Conservation (phyloP, 2,113 vertebrate species). For the Dipodomys ordii region DNA sequence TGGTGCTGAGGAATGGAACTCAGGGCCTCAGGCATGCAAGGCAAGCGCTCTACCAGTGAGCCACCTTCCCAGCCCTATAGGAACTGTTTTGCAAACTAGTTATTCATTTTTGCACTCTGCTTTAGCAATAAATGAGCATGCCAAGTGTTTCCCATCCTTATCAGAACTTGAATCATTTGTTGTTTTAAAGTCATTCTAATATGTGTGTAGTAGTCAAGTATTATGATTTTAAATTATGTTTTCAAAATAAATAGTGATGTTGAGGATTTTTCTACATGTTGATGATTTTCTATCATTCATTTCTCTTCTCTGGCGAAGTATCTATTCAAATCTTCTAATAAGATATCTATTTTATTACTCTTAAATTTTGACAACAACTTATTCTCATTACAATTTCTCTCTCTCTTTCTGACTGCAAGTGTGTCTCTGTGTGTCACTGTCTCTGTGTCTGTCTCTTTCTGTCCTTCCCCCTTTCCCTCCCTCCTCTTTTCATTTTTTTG, state of each 20-base stretch:
- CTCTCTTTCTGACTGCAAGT: neutral
- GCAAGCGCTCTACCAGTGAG: too few species aligned
- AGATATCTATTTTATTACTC: constrained; percentile 11
- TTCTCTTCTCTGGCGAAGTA: constrained; percentile 7
- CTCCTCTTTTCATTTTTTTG: neutral
- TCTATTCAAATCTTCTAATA: constrained; percentile 8
- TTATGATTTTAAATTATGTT: constrained; percentile 40
- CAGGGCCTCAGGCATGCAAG: too few species aligned
- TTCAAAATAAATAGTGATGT: neutral
- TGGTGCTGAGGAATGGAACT: too few species aligned
- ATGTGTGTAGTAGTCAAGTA: neutral
- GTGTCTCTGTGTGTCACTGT: too few species aligned
- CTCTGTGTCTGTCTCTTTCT: too few species aligned
- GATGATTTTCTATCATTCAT: neutral
- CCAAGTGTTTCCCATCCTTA: neutral
- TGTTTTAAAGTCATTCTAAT: neutral
- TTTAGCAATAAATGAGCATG: neutral
- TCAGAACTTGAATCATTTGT: neutral
- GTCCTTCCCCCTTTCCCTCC: too few species aligned
- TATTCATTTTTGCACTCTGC: neutral
- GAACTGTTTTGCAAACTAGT: constrained; percentile 7
- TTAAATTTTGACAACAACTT: constrained; percentile 28
- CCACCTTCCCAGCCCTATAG: too few species aligned
- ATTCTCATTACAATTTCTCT: neutral
- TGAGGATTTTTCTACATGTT: neutral